These are phyloP conservation scores for Patiria miniata DNA, from an alignment of 35 echinoderm and acorn worm species.

Conservation along the genomic window DNA sequence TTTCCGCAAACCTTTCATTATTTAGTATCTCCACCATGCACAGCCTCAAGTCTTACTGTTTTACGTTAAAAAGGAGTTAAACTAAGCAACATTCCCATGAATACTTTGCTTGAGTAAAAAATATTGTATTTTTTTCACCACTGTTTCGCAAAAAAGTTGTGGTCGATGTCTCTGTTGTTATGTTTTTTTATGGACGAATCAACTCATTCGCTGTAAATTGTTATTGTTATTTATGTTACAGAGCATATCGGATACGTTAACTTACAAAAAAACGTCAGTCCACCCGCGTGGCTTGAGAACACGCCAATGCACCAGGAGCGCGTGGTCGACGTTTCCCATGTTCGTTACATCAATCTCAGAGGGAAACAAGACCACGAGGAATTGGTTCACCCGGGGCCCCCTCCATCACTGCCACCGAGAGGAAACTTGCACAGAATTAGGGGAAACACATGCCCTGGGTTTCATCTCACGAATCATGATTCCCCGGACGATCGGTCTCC, in stretches of 20 bases:
- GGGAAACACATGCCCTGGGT: not conserved
- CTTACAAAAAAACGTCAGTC: not conserved
- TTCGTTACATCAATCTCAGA: not conserved
- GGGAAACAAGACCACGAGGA: not conserved
- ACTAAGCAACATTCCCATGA: no score
- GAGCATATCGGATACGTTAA: not conserved
- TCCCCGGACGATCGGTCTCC: not conserved
- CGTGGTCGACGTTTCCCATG: not conserved
- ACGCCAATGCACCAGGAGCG: not conserved
- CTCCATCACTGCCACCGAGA: not conserved
- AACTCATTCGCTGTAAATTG: no score
- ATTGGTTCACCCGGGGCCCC: not conserved
- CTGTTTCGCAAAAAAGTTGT: no score
- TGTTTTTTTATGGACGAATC: no score
- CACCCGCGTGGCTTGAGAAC: not conserved
- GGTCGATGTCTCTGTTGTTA: no score
- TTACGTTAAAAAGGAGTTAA: no score
- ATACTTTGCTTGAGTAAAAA: no score
- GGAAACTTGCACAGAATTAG: not conserved
- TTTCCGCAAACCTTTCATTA: no score
- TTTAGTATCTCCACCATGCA: no score
- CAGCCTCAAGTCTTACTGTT: no score
- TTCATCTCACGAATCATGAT: not conserved
- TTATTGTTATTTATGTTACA: not conserved
- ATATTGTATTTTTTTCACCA: no score